These are phyloP conservation scores for Argyra leucocephala DNA, from an alignment of 2,888 invertebrate genomes.

Conservation along the genomic window DNA sequence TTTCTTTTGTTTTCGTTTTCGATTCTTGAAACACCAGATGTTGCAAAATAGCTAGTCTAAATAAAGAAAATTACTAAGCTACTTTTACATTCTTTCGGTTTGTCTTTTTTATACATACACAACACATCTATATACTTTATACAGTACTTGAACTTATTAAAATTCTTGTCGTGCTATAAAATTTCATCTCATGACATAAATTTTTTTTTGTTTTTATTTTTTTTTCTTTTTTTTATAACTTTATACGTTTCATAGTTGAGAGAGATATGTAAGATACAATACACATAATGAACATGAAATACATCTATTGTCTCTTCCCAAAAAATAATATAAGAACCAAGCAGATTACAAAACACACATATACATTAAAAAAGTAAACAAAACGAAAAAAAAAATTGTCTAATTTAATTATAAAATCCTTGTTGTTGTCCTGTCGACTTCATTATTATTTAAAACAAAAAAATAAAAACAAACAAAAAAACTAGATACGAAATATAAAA, in stretches of 20 bases:
- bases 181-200: slow-evolving; percentile 2
- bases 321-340: background rate
- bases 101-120: background rate
- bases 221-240: background rate
- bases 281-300: too few relatives aligned
- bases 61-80: background rate
- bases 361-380: background rate
- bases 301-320: background rate
- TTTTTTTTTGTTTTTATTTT: too few relatives aligned
- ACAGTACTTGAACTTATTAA: background rate
- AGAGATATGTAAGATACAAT: too few relatives aligned
- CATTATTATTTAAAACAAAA: background rate
- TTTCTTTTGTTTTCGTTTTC: background rate
- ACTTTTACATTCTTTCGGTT: background rate
- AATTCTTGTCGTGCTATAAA: slow-evolving; percentile 3
- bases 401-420: slow-evolving; percentile 6
- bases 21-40: background rate
- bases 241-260: background rate
- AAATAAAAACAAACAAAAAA: background rate
- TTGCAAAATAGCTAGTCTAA: background rate
- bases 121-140: background rate
- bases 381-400: background rate
- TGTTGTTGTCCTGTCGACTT: slow-evolving; percentile 3
- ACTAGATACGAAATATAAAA: background rate
- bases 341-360: background rate